A percentile compares a stretch with the other conserved stretches of the same genome.
phyloP scores from a whole-genome alignment of 1,140 invertebrate genomes.

The Meloidogyne hapla region DNA sequence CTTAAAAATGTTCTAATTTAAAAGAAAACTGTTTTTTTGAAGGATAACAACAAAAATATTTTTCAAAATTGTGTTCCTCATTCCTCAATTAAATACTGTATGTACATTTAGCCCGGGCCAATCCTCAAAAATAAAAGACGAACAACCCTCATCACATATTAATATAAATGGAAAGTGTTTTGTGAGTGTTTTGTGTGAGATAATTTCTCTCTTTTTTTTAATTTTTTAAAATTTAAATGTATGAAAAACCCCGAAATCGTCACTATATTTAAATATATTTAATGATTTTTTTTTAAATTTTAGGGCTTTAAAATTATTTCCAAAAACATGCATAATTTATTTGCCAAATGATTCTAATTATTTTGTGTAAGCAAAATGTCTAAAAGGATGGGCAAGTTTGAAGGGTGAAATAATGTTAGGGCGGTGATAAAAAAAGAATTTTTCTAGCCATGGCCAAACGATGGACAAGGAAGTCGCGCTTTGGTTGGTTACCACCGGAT shows the following conservation, averaged over 20 bases:
- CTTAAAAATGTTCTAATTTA: too few species aligned
- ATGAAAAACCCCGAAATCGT: too few species aligned
- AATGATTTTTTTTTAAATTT: background rate
- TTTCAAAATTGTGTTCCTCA: background rate
- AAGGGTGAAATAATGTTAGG: background rate
- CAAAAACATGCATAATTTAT: conserved; percentile 2
- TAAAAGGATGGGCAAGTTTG: background rate
- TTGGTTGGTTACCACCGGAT: background rate
- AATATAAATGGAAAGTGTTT: too few species aligned
- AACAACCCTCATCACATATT: background rate
- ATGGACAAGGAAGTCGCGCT: too few species aligned
- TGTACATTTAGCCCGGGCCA: background rate
- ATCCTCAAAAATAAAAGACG: background rate
- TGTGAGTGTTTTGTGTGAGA: too few species aligned
- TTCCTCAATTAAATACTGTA: background rate
- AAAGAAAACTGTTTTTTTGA: background rate
- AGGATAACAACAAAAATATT: background rate
- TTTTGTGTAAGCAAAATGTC: background rate
- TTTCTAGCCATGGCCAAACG: background rate
- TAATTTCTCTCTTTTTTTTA: too few species aligned
- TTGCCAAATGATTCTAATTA: background rate
- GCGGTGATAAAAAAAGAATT: background rate
- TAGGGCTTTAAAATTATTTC: background rate
- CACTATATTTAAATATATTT: too few species aligned
- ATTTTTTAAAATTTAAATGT: too few species aligned